Evolutionary conservation across 2,113 vertebrate genomes (phyloP), one percentile per base, ranked within the genome.

Genomic region (Dipodomys spectabilis): DNA sequence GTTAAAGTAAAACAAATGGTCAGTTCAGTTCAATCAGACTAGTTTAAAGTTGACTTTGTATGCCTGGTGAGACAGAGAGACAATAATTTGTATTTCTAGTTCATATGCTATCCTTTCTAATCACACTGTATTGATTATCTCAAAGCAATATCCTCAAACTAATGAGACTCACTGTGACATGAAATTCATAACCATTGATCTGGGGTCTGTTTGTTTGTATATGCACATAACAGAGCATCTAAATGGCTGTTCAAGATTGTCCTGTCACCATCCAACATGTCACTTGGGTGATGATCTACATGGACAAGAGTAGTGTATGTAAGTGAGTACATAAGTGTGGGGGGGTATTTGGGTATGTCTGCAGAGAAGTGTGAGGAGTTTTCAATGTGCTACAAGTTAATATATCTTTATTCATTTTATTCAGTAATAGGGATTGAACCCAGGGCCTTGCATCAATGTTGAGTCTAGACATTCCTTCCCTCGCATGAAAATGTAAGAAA

Each of bases 21-120:
- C 35, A n/a, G 39, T 79, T 93, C 39, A 49, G 39, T 92, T 86
- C 77, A 77, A 86, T 95, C 53, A 6, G 67, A 82, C 84, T 95
- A 86, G 94, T 94, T 94, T 95, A 94, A 95, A 95, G 81, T 69
- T 91, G 89, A 65, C 87, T 92, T 86, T 94, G 87, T 93, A 28
- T 88, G 94, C 91, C 82, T 39, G 35, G 13, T 30, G 27, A 92
- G 57, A 85, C 73, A 77, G 39, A 35, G 28, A 83, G 44, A 86
- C 15, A 74, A 77, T 74, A 86, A 87, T 94, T 91, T 91, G 39
- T n/a, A 90, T 86, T 92, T 83, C 72, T 81, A 94, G 72, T 12
- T 68, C 86, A 84, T 68, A 94, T 71, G 84, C 39, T 88, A 83
- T 95, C 68, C 87, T 75, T 94, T 94, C 81, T 90, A 84, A 95